phyloP scores from a whole-genome alignment of 2,888 invertebrate species.

The Leptinotarsa juncta region DNA sequence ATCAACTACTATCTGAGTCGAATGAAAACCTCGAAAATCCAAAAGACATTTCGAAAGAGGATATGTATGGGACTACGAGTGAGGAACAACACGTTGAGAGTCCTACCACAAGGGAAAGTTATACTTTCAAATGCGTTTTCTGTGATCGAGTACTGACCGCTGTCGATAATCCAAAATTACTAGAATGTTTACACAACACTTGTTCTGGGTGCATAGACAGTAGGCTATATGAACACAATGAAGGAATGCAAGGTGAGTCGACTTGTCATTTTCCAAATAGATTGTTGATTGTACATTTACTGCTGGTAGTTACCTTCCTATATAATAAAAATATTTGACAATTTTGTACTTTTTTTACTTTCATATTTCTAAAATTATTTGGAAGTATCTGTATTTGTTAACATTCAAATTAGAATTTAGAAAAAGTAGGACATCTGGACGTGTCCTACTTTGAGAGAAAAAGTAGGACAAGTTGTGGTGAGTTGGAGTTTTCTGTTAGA shows the following conservation, averaged over 20 bases:
- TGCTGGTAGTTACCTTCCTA: not conserved
- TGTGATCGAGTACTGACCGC: constrained; percentile 68
- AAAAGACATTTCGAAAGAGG: constrained; percentile 43
- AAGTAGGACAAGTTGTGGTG: constrained; percentile 11
- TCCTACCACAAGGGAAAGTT: constrained; percentile 62
- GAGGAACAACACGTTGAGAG: constrained; percentile 62
- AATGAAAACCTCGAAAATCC: constrained; percentile 43
- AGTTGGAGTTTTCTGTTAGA: not conserved
- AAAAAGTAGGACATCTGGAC: constrained; percentile 25
- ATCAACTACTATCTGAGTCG: constrained; percentile 45
- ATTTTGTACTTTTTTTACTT: not conserved
- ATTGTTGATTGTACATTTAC: not conserved
- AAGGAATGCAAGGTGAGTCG: constrained; percentile 51
- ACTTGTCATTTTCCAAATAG: constrained; percentile 13
- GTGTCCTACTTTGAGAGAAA: constrained; percentile 17
- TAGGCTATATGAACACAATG: constrained; percentile 71
- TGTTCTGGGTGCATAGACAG: constrained; percentile 81
- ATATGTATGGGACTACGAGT: constrained; percentile 38
- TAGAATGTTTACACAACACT: constrained; percentile 90
- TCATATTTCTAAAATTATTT: not conserved
- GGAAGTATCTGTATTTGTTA: not conserved
- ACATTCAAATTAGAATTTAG: not conserved
- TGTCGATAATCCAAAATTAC: constrained; percentile 78
- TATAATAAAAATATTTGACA: not conserved
- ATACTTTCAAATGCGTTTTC: constrained; percentile 64